These are phyloP conservation scores for Rhynchonycteris naso DNA, from an alignment of 2,797 vertebrate species.

Conservation along the genomic window DNA sequence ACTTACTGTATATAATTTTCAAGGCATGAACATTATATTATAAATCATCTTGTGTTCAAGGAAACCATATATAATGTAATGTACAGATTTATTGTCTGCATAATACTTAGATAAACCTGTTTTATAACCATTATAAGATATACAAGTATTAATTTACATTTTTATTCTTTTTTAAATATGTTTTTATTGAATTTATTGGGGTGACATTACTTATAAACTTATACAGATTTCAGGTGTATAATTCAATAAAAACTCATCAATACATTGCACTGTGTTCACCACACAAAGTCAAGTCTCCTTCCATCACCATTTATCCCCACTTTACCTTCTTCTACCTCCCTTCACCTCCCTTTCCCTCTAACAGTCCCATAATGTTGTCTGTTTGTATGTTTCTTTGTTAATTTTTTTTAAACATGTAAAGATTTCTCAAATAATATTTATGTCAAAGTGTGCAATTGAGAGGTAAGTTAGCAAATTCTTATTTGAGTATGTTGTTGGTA, in stretches of 20 bases:
- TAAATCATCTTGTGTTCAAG: constrained; percentile 14
- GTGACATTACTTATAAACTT: too few species aligned
- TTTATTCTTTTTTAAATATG: not conserved
- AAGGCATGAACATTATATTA: not conserved
- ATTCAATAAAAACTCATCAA: too few species aligned
- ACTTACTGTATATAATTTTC: not conserved
- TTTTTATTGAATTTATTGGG: too few species aligned
- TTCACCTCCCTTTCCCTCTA: too few species aligned
- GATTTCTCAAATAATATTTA: not conserved
- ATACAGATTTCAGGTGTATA: too few species aligned
- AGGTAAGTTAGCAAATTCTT: not conserved
- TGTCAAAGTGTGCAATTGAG: not conserved
- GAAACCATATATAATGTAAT: not conserved
- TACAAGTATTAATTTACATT: not conserved
- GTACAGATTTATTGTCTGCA: not conserved
- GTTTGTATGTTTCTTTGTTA: too few species aligned
- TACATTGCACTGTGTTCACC: too few species aligned
- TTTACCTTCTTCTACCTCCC: too few species aligned
- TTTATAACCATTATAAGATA: not conserved
- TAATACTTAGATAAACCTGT: not conserved
- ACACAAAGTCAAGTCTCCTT: too few species aligned
- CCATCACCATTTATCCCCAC: too few species aligned
- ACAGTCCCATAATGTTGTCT: too few species aligned
- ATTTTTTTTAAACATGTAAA: not conserved
- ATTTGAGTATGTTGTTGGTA: not conserved